Evolutionary conservation across 2,797 vertebrate genomes (phyloP).

Genomic region (Oophaga sylvatica): DNA sequence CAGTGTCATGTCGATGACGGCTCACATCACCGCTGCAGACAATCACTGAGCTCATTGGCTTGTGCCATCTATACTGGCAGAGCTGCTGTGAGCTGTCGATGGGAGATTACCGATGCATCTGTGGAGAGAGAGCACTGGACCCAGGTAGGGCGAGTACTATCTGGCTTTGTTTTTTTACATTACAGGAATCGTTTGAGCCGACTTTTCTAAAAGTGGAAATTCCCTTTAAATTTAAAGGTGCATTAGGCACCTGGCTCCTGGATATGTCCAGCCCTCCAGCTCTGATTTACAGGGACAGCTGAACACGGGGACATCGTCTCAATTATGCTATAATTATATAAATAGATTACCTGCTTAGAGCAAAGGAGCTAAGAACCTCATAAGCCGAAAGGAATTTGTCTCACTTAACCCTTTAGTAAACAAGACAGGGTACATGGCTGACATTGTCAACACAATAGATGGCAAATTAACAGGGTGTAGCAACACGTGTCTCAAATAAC

Average conservation of each 20-base stretch:
- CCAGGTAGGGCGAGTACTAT: no score
- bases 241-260: neutral
- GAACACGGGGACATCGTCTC: constrained; percentile 5
- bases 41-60: no score
- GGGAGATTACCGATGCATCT: no score
- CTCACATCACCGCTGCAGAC: no score
- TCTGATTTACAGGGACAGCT: neutral
- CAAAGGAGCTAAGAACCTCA: constrained; percentile 15
- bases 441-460: neutral
- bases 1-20: no score
- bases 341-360: constrained; percentile 50
- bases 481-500: neutral
- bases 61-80: no score
- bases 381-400: constrained; percentile 36
- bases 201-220: no score
- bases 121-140: no score
- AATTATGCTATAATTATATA: constrained; percentile 46
- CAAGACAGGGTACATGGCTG: neutral
- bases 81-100: no score
- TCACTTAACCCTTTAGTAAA: constrained; percentile 23
- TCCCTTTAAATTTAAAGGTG: neutral
- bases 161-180: no score
- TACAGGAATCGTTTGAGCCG: no score
- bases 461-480: neutral
- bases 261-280: neutral